Evolutionary conservation across 2,797 vertebrate species (phyloP), one percentile per base, ranked within the genome.

Genomic region (Sebastes matsubarae): DNA sequence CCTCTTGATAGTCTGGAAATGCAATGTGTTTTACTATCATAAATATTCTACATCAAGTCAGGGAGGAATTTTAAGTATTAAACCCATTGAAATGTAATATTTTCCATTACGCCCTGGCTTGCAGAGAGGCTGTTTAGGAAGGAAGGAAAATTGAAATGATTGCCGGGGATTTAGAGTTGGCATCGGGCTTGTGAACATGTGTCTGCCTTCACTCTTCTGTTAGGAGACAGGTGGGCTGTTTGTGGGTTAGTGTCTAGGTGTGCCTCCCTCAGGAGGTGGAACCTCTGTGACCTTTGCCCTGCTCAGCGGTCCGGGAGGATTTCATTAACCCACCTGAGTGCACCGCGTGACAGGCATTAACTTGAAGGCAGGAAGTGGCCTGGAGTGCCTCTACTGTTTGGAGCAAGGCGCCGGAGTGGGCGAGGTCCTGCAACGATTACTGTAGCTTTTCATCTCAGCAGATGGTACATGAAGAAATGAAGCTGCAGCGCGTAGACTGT

Each of bases 301-400:
- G 57, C 69, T 80, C 73, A 58, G n/a, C 65, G 63, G 30, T 71
- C 81, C 22, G 38, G 68, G 38, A 79, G 89, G 82, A 88, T 91
- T 88, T 88, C 82, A 90, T 94, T 89, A 92, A 90, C 83, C 85
- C 52, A 73, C 72, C 73, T 36, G 85, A 83, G 72, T 72, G 79
- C 50, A 6, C 75, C 16, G 68, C 60, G 71, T 84, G 88, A 85
- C 85, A 68, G 83, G 75, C 72, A 87, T 90, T 79, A 83, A 79
- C 63, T 67, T 13, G 59, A 66, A 80, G 59, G 38, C 80, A 87
- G 72, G 78, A 66, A 68, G 32, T 36, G 50, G 22, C 25, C 72
- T 30, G 75, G 77, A 77, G 75, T 77, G 71, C 63, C 66, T 72
- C 52, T 67, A n/a, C 1, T 16, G 59, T 69, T 72, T 50, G 65